Base-by-base conservation (phyloP, 1,140 invertebrate genomes). In the Caenorhabditis latens region DNA sequence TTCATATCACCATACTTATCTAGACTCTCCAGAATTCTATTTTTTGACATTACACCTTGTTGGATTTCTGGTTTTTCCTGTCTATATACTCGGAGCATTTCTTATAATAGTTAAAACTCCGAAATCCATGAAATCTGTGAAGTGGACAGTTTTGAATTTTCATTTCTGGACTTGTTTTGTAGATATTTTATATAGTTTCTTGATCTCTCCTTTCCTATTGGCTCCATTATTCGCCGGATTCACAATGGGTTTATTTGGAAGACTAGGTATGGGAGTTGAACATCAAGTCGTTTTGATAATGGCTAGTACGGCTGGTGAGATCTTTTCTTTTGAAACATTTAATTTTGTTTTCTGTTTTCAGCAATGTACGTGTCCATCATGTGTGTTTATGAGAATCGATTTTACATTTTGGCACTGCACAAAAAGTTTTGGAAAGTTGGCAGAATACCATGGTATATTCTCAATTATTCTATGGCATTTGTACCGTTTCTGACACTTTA, bases 81-180 rank as follows among this genome's bases (percentile, higher is more conserved):
- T 63, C 21, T 63, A 63, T 24, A 63, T 63, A 11, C 32, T 63
- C 11, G 19, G 9, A 7, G 61, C 7, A 0, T 63, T 11, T 63
- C 6, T 63, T 0, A 63, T 63, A 9, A 32, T 63, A 32, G 24
- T 11, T 11, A 63, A 63, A 19, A 63, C 61, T 32, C 61, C 61
- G 7, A 6, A 63, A 32, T 40, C 61, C 21, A 63, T 63, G 61
- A 63, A 63, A 32, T 32, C 61, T 1, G 61, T 63, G 9, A 63
- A 63, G 19, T 11, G 11, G 6, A 63, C 21, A 9, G 9, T 63
- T 6, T 40, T 63, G 8, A 40, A 9, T 63, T 63, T 40, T 19
- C 61, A 63, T 63, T 63, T 24, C 32, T 63, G 61, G 61, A 40
- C 61, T 32, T 63, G 61, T 63, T 63, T 63, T 40, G 61, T 63